Evolutionary conservation across 1,140 invertebrate species (phyloP).

Genomic region (Drosophila willistoni): DNA sequence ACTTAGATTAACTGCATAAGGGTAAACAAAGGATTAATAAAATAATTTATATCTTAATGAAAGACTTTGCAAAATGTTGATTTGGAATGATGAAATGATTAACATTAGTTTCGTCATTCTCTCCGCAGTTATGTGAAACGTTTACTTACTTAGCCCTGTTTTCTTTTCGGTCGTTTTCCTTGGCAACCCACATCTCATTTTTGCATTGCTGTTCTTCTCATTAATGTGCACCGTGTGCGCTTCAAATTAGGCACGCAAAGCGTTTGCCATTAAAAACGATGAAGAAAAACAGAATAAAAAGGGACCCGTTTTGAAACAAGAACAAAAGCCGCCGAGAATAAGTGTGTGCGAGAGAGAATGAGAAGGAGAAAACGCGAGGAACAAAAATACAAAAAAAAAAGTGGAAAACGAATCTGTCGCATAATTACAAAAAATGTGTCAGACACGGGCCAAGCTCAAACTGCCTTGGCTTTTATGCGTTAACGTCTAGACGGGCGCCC

Average conservation of each 20-base stretch:
- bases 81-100: no score
- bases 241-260: slow-evolving; percentile 75
- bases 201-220: slow-evolving; percentile 26
- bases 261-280: slow-evolving; percentile 66
- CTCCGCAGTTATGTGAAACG: no score
- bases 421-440: slow-evolving; percentile 75
- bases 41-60: no score
- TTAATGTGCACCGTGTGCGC: slow-evolving; percentile 74
- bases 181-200: background rate
- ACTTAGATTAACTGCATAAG: no score
- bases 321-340: background rate
- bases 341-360: background rate
- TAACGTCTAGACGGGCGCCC: slow-evolving; percentile 59
- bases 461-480: slow-evolving; percentile 63
- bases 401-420: slow-evolving; percentile 69
- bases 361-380: background rate
- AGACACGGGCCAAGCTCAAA: slow-evolving; percentile 52
- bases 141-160: no score
- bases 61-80: no score
- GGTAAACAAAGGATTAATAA: no score
- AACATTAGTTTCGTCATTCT: no score
- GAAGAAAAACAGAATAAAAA: slow-evolving; percentile 40
- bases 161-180: no score
- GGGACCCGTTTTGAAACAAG: slow-evolving; percentile 20
- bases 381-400: background rate